Evolutionary conservation across 2,113 vertebrate species (phyloP).

Genomic region (Carassius gibelio): DNA sequence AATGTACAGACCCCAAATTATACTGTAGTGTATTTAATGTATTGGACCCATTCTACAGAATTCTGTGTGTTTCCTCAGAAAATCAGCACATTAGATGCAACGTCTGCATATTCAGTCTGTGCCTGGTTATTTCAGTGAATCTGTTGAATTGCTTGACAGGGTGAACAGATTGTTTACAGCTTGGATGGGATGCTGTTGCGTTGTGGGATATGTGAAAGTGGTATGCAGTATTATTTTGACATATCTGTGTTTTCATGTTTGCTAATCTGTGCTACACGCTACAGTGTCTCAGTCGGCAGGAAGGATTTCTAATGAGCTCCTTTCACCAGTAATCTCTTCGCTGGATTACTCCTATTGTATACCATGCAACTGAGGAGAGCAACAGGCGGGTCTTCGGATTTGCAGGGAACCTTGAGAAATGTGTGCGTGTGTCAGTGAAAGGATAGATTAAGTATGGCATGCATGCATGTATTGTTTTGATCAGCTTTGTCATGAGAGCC

Average conservation of each 20-base stretch:
- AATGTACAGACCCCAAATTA: neutral
- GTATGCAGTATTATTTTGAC: conserved; percentile 2
- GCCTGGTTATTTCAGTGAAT: neutral
- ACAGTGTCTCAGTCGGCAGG: neutral
- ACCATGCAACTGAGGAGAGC: conserved; percentile 11
- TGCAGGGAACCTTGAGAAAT: conserved; percentile 27
- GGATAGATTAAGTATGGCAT: neutral
- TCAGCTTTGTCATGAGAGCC: conserved; percentile 24
- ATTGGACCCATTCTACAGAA: neutral
- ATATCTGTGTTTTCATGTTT: conserved; percentile 2
- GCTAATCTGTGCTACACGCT: neutral
- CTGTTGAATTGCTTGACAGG: neutral
- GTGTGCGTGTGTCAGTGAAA: neutral
- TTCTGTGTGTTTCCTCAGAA: neutral
- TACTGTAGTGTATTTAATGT: neutral
- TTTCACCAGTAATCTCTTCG: conserved; percentile 50
- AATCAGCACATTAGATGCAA: neutral
- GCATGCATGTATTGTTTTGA: conserved; percentile 20
- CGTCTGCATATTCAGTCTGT: neutral
- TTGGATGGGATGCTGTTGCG: neutral
- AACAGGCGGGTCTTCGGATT: neutral
- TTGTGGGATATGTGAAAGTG: conserved; percentile 14
- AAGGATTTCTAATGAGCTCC: conserved; percentile 44
- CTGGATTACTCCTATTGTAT: conserved; percentile 48
- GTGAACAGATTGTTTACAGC: neutral